These are phyloP conservation scores for Eciton burchellii DNA, from an alignment of 1,140 invertebrate genomes.

Conservation along the genomic window DNA sequence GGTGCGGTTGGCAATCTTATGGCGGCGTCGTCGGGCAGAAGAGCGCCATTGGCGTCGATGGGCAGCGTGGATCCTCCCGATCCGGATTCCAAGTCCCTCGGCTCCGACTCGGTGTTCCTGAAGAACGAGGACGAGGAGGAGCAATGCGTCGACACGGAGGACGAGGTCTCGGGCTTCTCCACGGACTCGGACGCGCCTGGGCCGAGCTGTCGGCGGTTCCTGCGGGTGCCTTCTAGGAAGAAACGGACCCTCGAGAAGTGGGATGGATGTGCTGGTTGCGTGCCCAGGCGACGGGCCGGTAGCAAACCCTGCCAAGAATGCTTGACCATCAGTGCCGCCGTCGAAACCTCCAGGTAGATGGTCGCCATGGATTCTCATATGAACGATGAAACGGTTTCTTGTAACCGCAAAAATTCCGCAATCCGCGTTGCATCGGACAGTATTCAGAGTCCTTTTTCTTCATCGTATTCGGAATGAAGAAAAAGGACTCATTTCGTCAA, in stretches of 20 bases:
- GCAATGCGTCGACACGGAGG: constrained; percentile 89
- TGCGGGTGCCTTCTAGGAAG: constrained; percentile 81
- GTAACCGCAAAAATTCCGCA: neutral
- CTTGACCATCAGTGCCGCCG: constrained; percentile 83
- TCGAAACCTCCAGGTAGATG: constrained; percentile 81
- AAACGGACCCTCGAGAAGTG: constrained; percentile 80
- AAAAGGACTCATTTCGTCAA: too few species aligned
- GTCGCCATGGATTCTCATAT: neutral
- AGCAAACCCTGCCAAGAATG: constrained; percentile 78
- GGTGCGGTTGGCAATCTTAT: constrained; percentile 69
- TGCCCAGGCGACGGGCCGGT: constrained; percentile 81
- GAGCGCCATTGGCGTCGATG: constrained; percentile 91
- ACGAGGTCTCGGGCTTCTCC: constrained; percentile 92
- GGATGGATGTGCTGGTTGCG: constrained; percentile 82
- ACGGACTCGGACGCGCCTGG: constrained; percentile 90
- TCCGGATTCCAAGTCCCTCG: constrained; percentile 86
- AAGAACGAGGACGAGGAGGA: constrained; percentile 86
- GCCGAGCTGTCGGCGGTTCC: constrained; percentile 79
- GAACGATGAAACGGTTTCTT: neutral
- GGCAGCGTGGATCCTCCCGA: constrained; percentile 91
- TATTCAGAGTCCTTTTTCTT: too few species aligned
- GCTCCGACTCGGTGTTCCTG: constrained; percentile 91
- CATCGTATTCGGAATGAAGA: too few species aligned
- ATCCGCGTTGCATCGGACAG: too few species aligned
- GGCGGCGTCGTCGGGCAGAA: constrained; percentile 70